These are phyloP conservation scores for Diorhabda carinulata DNA, from an alignment of 1,140 invertebrate species.

Conservation along the genomic window DNA sequence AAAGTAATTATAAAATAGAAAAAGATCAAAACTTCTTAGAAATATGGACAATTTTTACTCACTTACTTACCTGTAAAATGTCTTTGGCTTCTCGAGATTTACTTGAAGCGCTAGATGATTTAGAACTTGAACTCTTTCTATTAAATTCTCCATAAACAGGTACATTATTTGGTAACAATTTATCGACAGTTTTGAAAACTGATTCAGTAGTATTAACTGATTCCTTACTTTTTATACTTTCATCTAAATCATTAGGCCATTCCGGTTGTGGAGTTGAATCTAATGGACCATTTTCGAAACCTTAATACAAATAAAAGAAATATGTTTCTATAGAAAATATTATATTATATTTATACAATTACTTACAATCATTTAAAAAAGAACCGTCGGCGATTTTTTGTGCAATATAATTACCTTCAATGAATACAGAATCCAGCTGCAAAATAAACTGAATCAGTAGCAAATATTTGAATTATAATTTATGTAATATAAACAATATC, in stretches of 20 bases:
- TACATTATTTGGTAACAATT: constrained; percentile 16
- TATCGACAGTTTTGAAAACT: constrained; percentile 25
- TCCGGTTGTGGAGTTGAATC: constrained; percentile 20
- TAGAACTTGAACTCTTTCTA: not conserved
- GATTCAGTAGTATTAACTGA: constrained; percentile 6
- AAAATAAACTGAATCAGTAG: constrained; percentile 5
- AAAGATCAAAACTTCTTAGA: not conserved
- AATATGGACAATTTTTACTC: not conserved
- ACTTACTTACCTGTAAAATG: not conserved
- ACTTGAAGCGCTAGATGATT: not conserved
- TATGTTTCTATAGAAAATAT: not conserved
- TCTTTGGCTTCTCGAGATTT: constrained; percentile 20
- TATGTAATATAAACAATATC: not conserved
- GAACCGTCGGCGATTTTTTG: constrained; percentile 27
- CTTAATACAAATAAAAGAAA: not conserved
- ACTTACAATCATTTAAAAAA: constrained; percentile 22
- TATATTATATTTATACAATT: not conserved
- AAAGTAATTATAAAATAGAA: no score
- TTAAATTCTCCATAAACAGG: not conserved
- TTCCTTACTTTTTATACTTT: not conserved
- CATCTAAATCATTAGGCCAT: constrained; percentile 13
- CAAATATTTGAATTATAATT: not conserved
- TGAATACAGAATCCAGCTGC: constrained; percentile 29
- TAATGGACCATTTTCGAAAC: not conserved
- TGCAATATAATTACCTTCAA: constrained; percentile 25